Evolutionary conservation across 2,888 invertebrate genomes (phyloP), one percentile per base, ranked within the genome.

Genomic region (Leptopilina myrica): DNA sequence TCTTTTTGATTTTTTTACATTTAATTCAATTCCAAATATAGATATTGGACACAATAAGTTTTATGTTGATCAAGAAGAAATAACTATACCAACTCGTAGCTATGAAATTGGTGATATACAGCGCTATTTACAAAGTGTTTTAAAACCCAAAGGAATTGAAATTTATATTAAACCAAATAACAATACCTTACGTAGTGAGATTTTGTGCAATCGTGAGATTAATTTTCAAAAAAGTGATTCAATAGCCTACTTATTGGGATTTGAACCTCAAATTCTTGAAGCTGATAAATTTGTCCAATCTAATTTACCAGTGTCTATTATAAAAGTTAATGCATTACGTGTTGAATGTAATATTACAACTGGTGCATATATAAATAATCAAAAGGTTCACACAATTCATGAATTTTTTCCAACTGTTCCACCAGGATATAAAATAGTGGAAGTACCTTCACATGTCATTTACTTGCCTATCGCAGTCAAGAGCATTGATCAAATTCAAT

Each of bases 11-110:
- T 85, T 89, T 62, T 78, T 86, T 64, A 86, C 87, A 15, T 88
- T 86, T 76, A 86, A 87, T 78, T 82, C 86, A 5, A 87, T 89
- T 77, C 87, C 88, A 5, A 90, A 90, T 83, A 84, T 90, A 0
- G 87, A 90, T 80, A 82, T 83, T 64, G 83, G 81, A 73, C 86
- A 89, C 78, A 89, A 89, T 81, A 86, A 85, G 78, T 86, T 90
- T 81, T 83, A 83, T 66, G 76, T 79, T 9, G 76, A 76, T 75
- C n/a, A 64, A 33, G 64, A 64, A 64, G 64, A 64, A 64, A 64
- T 64, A 11, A 64, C 33, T 33, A 64, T 64, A 64, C 40, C 40
- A 5, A 33, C 64, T 14, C 5, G 33, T 20, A 40, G 64, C 33
- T 64, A 64, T 33, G 64, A 64, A 33, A 64, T 64, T 33, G 64